phyloP scores from a whole-genome alignment of 2,888 invertebrate species.

The Microplitis manilae region DNA sequence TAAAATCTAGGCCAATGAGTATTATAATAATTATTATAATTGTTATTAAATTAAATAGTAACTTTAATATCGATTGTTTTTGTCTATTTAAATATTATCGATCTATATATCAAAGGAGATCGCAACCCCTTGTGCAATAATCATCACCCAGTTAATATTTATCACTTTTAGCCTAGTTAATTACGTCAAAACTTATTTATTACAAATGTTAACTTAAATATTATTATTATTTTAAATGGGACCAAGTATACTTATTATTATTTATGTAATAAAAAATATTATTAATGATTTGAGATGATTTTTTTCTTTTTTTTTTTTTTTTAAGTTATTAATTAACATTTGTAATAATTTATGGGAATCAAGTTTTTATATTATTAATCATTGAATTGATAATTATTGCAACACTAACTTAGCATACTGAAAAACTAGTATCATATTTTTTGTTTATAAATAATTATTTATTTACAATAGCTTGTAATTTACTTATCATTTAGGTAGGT shows the following conservation, averaged over 20 bases:
- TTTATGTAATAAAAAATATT: constrained; percentile 1
- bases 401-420: not conserved
- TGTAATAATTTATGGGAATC: not conserved
- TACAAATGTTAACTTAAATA: too few relatives aligned
- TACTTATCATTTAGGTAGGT: not conserved
- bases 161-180: constrained; percentile 26
- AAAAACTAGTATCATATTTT: not conserved
- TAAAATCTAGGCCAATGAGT: not conserved
- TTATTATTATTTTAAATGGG: too few relatives aligned
- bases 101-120: constrained; percentile 19
- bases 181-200: constrained; percentile 1
- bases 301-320: not conserved
- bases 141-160: constrained; percentile 15
- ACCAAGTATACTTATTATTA: not conserved
- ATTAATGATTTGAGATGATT: not conserved
- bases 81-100: constrained; percentile 13
- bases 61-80: constrained; percentile 4
- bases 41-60: not conserved
- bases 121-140: constrained; percentile 34
- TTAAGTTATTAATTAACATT: not conserved
- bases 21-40: not conserved
- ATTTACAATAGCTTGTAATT: not conserved
- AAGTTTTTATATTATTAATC: not conserved
- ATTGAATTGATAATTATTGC: not conserved
- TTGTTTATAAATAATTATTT: not conserved